These are phyloP conservation scores for Eira barbara DNA, from an alignment of 2,113 vertebrate species.

Conservation along the genomic window DNA sequence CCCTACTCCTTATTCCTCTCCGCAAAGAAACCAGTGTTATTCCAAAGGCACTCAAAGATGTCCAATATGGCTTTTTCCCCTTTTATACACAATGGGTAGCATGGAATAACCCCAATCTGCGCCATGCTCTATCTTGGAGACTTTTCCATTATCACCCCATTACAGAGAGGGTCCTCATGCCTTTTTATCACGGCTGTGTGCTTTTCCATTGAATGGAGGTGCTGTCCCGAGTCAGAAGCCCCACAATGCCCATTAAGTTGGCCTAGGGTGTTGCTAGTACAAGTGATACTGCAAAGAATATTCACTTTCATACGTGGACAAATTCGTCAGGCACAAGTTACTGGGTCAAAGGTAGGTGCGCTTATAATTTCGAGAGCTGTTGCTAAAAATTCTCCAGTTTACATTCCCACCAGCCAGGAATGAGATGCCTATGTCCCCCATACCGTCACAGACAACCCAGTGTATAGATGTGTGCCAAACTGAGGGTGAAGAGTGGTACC, in stretches of 20 bases:
- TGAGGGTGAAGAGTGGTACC: not conserved
- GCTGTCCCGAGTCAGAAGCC: not conserved
- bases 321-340: not conserved
- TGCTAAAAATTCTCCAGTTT: not conserved
- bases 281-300: not conserved
- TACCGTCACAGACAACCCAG: not conserved
- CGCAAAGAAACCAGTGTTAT: not conserved
- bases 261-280: not conserved
- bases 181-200: not conserved
- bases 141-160: not conserved
- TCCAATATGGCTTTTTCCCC: not conserved
- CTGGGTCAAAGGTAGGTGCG: not conserved
- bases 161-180: not conserved
- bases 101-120: not conserved
- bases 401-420: not conserved
- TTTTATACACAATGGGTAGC: not conserved
- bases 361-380: not conserved
- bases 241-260: not conserved
- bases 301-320: no score
- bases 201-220: not conserved
- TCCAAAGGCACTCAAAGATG: not conserved
- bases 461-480: not conserved
- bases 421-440: accelerated
- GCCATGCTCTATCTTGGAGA: not conserved
- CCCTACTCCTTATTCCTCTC: not conserved